A percentile compares a stretch with the other conserved stretches of the same genome.
These are phyloP conservation scores for Epirrita christyi DNA, from an alignment of 2,888 invertebrate species.

Conservation along the genomic window DNA sequence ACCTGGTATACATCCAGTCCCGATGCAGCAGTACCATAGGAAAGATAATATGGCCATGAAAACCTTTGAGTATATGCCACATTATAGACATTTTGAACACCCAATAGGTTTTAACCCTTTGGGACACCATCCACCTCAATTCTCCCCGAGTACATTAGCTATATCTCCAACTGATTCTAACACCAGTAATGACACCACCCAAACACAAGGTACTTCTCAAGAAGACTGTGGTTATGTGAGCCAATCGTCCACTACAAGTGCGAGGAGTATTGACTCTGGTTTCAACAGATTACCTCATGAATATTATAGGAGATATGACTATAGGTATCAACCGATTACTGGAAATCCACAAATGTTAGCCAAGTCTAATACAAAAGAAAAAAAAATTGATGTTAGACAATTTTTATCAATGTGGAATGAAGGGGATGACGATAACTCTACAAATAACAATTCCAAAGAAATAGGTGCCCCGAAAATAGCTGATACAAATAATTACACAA, in stretches of 20 bases:
- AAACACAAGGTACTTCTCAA: constrained; percentile 61
- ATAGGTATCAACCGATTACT: constrained; percentile 56
- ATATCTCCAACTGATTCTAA: constrained; percentile 79
- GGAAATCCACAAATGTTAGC: constrained; percentile 49
- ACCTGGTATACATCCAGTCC: constrained; percentile 59
- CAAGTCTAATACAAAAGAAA: constrained; percentile 57
- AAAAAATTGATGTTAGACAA: constrained; percentile 73
- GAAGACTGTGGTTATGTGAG: constrained; percentile 82
- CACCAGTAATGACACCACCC: constrained; percentile 70
- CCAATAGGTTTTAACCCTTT: constrained; percentile 57
- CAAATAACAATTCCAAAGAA: constrained; percentile 57
- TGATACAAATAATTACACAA: constrained; percentile 47
- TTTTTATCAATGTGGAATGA: constrained; percentile 83
- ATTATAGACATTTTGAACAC: constrained; percentile 65
- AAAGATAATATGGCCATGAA: constrained; percentile 64
- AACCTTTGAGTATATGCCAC: constrained; percentile 66
- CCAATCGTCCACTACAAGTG: constrained; percentile 74
- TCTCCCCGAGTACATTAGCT: constrained; percentile 72
- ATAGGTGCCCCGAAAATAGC: constrained; percentile 45
- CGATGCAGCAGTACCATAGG: constrained; percentile 64
- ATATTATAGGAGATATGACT: constrained; percentile 63
- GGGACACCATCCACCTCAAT: constrained; percentile 66
- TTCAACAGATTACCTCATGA: constrained; percentile 62
- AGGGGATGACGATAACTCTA: constrained; percentile 73
- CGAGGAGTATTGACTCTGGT: constrained; percentile 70